Conservation (phyloP, 2,888 invertebrate genomes). For the Eilema depressum region DNA sequence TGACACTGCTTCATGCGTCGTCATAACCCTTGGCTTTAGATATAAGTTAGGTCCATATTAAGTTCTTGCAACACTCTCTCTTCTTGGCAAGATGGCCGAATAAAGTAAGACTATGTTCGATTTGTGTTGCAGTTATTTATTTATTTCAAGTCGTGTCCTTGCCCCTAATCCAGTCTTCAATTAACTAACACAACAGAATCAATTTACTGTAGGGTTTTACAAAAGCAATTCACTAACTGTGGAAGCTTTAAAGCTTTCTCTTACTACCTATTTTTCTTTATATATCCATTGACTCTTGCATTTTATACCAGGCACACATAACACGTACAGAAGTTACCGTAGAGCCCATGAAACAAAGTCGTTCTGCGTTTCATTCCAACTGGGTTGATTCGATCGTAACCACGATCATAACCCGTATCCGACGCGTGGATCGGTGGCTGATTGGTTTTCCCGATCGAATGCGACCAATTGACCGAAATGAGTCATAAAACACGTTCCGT, state of each 20-base stretch:
- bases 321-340: background rate
- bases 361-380: conserved; percentile 18
- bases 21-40: too few species aligned
- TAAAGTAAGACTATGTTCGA: too few species aligned
- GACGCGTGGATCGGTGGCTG: conserved; percentile 29
- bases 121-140: too few species aligned
- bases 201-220: background rate
- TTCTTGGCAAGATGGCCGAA: too few species aligned
- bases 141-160: too few species aligned
- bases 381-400: conserved; percentile 20
- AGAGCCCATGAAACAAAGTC: conserved; percentile 10
- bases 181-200: too few species aligned
- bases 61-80: too few species aligned
- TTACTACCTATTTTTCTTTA: background rate
- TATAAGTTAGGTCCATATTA: too few species aligned
- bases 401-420: conserved; percentile 37
- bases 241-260: background rate
- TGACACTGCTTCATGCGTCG: too few species aligned
- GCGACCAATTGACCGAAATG: conserved; percentile 26
- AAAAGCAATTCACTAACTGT: background rate
- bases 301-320: conserved; percentile 7
- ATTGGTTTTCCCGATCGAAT: conserved; percentile 21
- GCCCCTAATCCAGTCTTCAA: too few species aligned
- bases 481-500: conserved; percentile 26
- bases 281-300: background rate